These are phyloP conservation scores for Tachina lurida DNA, from an alignment of 2,888 invertebrate genomes.

Conservation along the genomic window DNA sequence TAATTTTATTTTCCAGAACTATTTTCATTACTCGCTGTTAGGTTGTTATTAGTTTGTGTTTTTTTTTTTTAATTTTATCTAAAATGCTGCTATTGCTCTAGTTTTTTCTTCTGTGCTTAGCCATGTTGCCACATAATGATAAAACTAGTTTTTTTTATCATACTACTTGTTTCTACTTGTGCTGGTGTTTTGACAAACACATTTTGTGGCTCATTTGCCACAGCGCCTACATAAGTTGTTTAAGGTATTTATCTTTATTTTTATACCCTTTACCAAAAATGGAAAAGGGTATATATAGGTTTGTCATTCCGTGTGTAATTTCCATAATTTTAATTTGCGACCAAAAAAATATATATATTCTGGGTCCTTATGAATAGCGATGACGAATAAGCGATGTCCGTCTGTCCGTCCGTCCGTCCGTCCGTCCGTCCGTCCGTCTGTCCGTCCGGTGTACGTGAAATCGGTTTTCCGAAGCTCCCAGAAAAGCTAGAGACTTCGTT, in stretches of 20 bases:
- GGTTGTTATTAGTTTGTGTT: constrained; percentile 25
- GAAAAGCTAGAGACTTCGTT: no score
- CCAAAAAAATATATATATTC: no score
- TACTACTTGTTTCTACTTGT: not conserved
- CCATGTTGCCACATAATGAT: constrained; percentile 9
- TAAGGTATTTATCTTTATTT: not conserved
- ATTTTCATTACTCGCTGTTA: constrained; percentile 30
- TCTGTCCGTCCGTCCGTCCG: no score
- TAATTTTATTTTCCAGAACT: constrained; percentile 29
- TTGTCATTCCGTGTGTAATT: no score
- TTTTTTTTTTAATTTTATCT: constrained; percentile 6
- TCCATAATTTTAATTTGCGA: no score
- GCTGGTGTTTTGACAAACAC: constrained; percentile 69
- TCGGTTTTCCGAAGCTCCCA: no score
- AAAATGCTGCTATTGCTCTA: constrained; percentile 38
- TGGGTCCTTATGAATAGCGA: no score
- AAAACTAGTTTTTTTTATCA: constrained; percentile 3
- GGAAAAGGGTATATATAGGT: no score
- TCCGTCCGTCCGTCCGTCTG: no score
- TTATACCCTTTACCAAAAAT: no score
- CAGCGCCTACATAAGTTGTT: constrained; percentile 67
- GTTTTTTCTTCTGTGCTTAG: constrained; percentile 30
- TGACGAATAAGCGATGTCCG: no score
- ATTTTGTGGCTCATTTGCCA: constrained; percentile 71
- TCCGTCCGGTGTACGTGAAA: no score